Conservation (phyloP, 2,113 vertebrate genomes). For the Geococcyx californianus region DNA sequence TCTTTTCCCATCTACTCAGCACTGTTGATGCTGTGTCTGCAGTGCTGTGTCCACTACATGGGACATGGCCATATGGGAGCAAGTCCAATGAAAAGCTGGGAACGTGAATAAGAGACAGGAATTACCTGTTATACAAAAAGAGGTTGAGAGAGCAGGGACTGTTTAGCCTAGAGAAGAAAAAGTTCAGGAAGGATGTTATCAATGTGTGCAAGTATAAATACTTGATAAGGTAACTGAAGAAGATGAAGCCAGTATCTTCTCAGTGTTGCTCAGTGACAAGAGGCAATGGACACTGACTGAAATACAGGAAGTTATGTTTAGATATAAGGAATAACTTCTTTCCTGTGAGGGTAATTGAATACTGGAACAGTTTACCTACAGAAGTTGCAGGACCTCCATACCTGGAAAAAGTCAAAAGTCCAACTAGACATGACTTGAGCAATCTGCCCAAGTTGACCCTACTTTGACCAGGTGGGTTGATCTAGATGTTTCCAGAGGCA, state of each 20-base stretch:
- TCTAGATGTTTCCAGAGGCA: not conserved
- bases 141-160: not conserved
- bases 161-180: not conserved
- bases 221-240: not conserved
- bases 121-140: not conserved
- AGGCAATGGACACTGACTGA: not conserved
- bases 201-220: not conserved
- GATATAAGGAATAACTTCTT: not conserved
- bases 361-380: not conserved
- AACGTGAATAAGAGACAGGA: not conserved
- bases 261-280: not conserved
- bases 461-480: not conserved
- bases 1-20: not conserved
- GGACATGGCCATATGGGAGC: not conserved
- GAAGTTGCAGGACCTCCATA: not conserved
- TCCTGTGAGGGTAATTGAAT: not conserved
- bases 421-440: not conserved
- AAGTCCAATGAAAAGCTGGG: not conserved
- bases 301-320: not conserved
- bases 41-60: not conserved
- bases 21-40: not conserved
- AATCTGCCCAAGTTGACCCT: not conserved
- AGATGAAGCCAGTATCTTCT: not conserved
- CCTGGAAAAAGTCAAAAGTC: not conserved
- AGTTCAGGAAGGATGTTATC: not conserved